Evolutionary conservation across 2,113 vertebrate genomes (phyloP).

Genomic region (Columbina picui): DNA sequence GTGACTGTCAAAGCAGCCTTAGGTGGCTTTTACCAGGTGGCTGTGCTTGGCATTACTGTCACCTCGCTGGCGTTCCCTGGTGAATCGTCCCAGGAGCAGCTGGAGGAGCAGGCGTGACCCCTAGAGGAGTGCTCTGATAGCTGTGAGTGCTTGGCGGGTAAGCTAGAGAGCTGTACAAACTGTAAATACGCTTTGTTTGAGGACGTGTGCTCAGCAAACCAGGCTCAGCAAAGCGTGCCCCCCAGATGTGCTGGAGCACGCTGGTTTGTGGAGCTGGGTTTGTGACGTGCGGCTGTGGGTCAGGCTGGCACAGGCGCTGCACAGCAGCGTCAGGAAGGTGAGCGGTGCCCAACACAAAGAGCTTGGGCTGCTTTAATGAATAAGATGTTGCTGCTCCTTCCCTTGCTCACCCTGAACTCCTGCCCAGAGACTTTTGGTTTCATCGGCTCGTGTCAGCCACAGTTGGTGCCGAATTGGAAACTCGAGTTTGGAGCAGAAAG

Average conservation of each 20-base stretch:
- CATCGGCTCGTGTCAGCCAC: accelerated
- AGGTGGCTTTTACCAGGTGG: not conserved
- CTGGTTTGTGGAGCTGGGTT: not conserved
- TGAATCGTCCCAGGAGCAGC: not conserved
- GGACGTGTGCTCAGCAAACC: not conserved
- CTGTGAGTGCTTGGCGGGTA: not conserved
- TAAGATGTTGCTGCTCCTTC: not conserved
- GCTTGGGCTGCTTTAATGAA: not conserved
- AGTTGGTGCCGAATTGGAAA: no score
- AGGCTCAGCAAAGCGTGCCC: not conserved
- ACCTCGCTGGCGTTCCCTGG: not conserved
- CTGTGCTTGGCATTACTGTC: not conserved
- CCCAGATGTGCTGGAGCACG: not conserved
- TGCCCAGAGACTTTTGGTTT: not conserved
- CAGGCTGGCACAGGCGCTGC: not conserved
- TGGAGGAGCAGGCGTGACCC: not conserved
- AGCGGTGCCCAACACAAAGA: not conserved
- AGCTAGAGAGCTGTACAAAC: not conserved
- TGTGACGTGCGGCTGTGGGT: not conserved
- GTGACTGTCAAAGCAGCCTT: not conserved
- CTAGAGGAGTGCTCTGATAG: not conserved
- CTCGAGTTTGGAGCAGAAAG: not conserved
- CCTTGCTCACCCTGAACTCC: accelerated
- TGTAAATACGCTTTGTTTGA: not conserved
- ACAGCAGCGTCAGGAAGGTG: not conserved